Conservation (phyloP, 2,113 vertebrate species). For the Nothobranchius furzeri region DNA sequence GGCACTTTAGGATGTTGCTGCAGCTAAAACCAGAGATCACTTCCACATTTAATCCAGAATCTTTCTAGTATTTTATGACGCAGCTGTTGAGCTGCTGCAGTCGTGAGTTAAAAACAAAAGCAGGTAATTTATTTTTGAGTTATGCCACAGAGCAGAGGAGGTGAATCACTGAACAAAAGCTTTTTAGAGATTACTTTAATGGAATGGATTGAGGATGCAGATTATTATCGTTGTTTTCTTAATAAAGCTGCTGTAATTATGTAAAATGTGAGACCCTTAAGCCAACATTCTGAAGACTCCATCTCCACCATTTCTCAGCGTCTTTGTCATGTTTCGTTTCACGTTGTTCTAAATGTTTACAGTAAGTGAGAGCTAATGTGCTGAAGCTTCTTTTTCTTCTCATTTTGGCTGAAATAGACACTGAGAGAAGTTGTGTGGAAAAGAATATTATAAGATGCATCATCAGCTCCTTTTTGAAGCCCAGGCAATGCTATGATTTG, state of each 20-base stretch:
- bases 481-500: no score
- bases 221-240: background rate
- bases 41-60: slow-evolving; percentile 75
- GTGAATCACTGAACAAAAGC: slow-evolving; percentile 1
- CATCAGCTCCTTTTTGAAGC: background rate
- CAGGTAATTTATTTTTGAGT: slow-evolving; percentile 21
- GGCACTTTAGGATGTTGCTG: slow-evolving; percentile 33
- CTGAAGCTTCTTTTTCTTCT: no score
- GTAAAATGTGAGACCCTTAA: background rate
- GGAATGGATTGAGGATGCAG: background rate
- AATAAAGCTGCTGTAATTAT: background rate
- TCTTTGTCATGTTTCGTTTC: no score
- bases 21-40: slow-evolving; percentile 63
- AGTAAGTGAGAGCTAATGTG: no score
- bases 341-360: no score
- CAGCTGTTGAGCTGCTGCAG: slow-evolving; percentile 49
- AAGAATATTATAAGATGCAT: background rate
- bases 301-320: no score
- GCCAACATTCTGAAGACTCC: no score
- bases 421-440: no score
- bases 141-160: background rate
- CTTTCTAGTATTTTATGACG: slow-evolving; percentile 58
- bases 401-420: no score
- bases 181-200: slow-evolving; percentile 4
- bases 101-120: slow-evolving; percentile 20